Percentiles rank a stretch among this genome's conserved stretches.
These are phyloP conservation scores for Pseudomyrmex flavicornis DNA, from an alignment of 1,140 invertebrate genomes.

Conservation along the genomic window DNA sequence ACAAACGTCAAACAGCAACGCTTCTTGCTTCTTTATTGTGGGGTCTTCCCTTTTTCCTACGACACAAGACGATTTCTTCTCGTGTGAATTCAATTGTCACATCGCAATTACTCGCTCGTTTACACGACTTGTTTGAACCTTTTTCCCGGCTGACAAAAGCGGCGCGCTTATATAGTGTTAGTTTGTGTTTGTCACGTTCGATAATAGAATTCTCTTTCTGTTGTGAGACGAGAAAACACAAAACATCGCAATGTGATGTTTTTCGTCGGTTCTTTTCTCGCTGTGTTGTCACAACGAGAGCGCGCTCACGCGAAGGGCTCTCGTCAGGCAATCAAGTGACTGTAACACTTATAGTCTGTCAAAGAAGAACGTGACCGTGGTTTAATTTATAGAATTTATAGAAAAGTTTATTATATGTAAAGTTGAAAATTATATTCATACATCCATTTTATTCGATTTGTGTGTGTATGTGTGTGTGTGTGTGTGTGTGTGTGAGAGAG, in stretches of 20 bases:
- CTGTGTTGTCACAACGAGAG: no score
- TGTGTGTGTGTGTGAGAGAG: no score
- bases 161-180: not conserved
- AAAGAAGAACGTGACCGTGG: no score
- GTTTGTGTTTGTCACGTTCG: slow-evolving; percentile 18
- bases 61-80: slow-evolving; percentile 4
- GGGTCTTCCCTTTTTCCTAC: not conserved
- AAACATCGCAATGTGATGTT: not conserved
- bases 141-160: slow-evolving; percentile 29
- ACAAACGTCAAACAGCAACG: not conserved
- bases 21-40: no score
- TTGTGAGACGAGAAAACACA: not conserved
- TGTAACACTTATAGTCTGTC: not conserved
- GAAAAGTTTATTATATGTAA: no score
- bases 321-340: no score
- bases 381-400: not conserved
- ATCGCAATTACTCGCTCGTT: slow-evolving; percentile 24
- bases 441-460: no score
- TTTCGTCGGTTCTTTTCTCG: not conserved
- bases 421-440: no score
- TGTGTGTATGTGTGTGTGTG: no score
- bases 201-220: slow-evolving; percentile 32
- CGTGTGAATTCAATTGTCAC: slow-evolving; percentile 14
- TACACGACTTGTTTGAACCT: slow-evolving; percentile 12
- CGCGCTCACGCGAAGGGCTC: no score